These are phyloP conservation scores for Drosophila pseudotalamancana DNA, from an alignment of 2,888 invertebrate species.

Conservation along the genomic window DNA sequence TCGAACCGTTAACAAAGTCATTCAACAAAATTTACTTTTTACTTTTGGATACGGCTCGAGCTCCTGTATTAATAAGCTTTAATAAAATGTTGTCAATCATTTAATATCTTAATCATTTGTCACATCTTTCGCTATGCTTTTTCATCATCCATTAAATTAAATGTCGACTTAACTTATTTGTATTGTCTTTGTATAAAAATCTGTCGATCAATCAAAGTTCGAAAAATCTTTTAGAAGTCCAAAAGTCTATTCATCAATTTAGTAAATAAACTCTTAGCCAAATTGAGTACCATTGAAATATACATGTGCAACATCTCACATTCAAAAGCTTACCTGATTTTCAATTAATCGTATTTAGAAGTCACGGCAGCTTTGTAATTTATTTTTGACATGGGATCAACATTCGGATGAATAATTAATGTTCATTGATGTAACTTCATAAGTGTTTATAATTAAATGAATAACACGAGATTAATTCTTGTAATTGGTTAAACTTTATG, in stretches of 20 bases:
- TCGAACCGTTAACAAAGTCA: no score
- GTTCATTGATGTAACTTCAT: slow-evolving; percentile 14
- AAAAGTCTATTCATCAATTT: not conserved
- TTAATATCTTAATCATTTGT: no score
- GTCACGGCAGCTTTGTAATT: slow-evolving; percentile 17
- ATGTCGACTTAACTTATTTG: no score
- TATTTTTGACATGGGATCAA: slow-evolving; percentile 28
- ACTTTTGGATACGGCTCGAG: no score
- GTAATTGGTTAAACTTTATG: slow-evolving; percentile 40
- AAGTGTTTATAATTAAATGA: slow-evolving; percentile 58
- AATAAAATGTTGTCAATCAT: no score
- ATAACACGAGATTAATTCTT: slow-evolving; percentile 33
- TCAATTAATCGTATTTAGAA: slow-evolving; percentile 14
- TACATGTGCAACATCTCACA: slow-evolving; percentile 1
- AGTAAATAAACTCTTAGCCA: slow-evolving; percentile 2
- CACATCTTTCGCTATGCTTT: no score
- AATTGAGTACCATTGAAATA: slow-evolving; percentile 10
- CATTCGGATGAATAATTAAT: slow-evolving; percentile 29
- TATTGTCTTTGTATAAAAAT: no score
- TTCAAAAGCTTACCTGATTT: slow-evolving; percentile 48
- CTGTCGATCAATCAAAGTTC: no score
- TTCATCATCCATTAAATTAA: no score
- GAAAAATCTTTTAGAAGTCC: no score
- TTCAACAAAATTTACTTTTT: no score
- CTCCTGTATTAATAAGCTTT: no score